Conservation (phyloP, 2,113 vertebrate species). For the Xenus cinereus region DNA sequence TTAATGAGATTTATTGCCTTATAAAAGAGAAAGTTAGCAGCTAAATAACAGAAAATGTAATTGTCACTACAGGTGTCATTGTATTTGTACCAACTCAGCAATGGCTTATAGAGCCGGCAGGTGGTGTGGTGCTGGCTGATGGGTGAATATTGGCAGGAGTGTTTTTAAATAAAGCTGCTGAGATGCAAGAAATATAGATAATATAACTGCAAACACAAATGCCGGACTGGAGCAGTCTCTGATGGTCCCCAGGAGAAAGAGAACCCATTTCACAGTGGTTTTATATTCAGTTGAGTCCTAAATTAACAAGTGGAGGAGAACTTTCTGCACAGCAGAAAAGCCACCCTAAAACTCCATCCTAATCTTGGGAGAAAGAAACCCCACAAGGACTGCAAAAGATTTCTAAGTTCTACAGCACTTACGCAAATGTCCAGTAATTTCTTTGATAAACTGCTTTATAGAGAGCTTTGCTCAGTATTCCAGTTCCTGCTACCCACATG, state of each 20-base stretch:
- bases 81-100: neutral
- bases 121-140: neutral
- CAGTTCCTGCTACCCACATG: rapidly evolving
- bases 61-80: slow-evolving; percentile 38
- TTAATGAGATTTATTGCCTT: slow-evolving; percentile 70
- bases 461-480: neutral
- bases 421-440: neutral
- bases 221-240: neutral
- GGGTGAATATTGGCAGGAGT: neutral
- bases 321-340: neutral
- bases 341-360: rapidly evolving
- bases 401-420: neutral
- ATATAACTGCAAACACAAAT: neutral
- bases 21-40: slow-evolving; percentile 59
- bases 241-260: neutral
- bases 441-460: neutral
- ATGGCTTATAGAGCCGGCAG: neutral
- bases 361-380: neutral
- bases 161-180: neutral
- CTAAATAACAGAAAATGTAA: slow-evolving; percentile 46
- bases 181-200: neutral
- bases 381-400: neutral
- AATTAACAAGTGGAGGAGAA: neutral
- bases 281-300: neutral
- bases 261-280: rapidly evolving